Evolutionary conservation across 2,888 invertebrate genomes (phyloP), one percentile per base, ranked within the genome.

Genomic region (Galerucella nymphaeae): DNA sequence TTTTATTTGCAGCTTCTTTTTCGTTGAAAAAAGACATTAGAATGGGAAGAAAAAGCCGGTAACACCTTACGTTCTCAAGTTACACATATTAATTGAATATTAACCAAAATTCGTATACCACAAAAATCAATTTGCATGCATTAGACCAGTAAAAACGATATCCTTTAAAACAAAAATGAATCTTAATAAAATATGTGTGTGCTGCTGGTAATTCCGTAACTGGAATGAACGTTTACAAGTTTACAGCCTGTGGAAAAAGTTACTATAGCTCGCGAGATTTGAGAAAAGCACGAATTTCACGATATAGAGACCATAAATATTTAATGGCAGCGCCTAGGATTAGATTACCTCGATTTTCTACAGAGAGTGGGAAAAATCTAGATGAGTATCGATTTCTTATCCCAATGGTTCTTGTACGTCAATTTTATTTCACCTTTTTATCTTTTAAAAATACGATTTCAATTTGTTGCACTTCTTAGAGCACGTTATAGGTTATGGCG

Each of bases 251-350:
- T 59, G 75, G 70, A 72, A 70, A 38, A 50, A 42, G 62, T 66
- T 50, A 62, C 50, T 45, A 18, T 63, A 63, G 63, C 57, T 62
- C 67, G 42, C 53, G 64, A 66, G 72, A 59, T 70, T 70, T 65
- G 61, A 64, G 13, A 55, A 63, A 38, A 57, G 64, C 63, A 48
- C 65, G 72, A 68, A 71, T 69, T 72, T 61, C 75, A 59, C 67
- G 67, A 66, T 68, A 72, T 68, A 61, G 66, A 50, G 57, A 59
- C 64, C 59, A 70, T 75, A 65, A 75, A 75, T 75, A 72, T 70
- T 75, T 75, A 61, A 75, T 64, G 63, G 53, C 59, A 70, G 45
- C 18, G 66, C 67, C 67, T 59, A 30, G 70, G 64, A 71, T 70
- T 72, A 67, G 67, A 75, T 70, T 69, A 74, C 67, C 66, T 57